These are phyloP conservation scores for Ascidia mentula DNA, from an alignment of 23 tunicate genomes.

Conservation along the genomic window DNA sequence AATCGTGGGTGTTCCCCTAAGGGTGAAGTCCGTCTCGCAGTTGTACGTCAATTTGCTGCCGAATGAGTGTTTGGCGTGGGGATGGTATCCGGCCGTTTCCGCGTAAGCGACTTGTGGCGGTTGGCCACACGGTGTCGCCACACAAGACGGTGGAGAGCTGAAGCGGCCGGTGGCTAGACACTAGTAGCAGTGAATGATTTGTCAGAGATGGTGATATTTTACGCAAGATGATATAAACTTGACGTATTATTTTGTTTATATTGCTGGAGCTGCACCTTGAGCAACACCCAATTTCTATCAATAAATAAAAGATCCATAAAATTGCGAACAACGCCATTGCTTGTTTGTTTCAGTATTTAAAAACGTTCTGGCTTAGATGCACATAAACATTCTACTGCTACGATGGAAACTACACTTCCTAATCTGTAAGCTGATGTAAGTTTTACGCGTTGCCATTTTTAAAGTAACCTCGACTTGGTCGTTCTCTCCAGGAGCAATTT, in stretches of 20 bases:
- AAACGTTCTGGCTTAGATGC: too few relatives aligned
- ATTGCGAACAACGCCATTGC: too few relatives aligned
- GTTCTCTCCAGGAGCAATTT: neutral
- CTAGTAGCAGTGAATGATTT: neutral
- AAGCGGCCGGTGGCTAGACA: conserved; percentile 30
- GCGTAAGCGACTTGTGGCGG: conserved; percentile 39
- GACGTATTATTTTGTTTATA: too few relatives aligned
- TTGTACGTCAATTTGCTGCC: conserved; percentile 28
- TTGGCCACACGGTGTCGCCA: conserved; percentile 46
- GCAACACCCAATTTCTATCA: too few relatives aligned
- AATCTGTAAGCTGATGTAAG: too few relatives aligned
- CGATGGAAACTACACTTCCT: too few relatives aligned
- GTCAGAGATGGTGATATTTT: neutral
- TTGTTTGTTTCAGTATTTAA: too few relatives aligned
- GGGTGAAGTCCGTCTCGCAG: conserved; percentile 41
- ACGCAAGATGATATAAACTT: neutral
- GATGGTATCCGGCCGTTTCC: conserved; percentile 6
- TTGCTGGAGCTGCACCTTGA: too few relatives aligned
- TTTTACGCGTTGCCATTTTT: too few relatives aligned
- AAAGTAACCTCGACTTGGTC: neutral
- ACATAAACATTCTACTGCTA: too few relatives aligned
- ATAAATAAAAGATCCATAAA: too few relatives aligned
- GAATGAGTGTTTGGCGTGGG: conserved; percentile 41
- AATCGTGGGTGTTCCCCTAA: conserved; percentile 21
- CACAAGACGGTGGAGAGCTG: conserved; percentile 38